phyloP scores from a whole-genome alignment of 2,113 vertebrate species.

The Pseudorasbora parva region DNA sequence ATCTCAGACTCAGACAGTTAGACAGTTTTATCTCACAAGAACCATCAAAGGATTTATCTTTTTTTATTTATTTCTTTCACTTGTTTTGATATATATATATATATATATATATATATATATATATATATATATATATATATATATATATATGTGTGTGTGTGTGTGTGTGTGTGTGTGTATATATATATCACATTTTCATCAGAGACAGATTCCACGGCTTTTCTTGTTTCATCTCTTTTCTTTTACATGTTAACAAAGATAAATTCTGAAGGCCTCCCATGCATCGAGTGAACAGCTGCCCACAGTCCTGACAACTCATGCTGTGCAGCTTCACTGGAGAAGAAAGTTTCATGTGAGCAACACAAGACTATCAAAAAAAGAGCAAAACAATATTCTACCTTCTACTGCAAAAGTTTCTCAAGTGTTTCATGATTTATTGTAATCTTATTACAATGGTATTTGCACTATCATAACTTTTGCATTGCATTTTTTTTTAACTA shows the following conservation, averaged over 20 bases:
- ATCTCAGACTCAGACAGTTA: no score
- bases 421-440: neutral
- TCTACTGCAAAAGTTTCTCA: neutral
- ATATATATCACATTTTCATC: constrained; percentile 10
- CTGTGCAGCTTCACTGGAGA: constrained; percentile 48
- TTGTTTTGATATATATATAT: no score
- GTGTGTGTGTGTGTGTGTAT: no score
- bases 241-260: constrained; percentile 65
- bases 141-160: no score
- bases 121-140: no score
- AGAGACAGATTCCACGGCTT: neutral
- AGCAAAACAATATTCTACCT: neutral
- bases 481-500: no score
- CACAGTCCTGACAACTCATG: constrained; percentile 64
- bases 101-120: no score
- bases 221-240: constrained; percentile 17
- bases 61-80: neutral
- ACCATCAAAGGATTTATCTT: constrained; percentile 17
- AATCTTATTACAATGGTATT: neutral
- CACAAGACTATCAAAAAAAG: neutral
- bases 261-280: constrained; percentile 49
- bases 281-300: constrained; percentile 59
- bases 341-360: constrained; percentile 10
- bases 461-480: no score
- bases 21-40: constrained; percentile 21